phyloP scores from a whole-genome alignment of 2,888 invertebrate genomes.

The Drosophila paramelanica region DNA sequence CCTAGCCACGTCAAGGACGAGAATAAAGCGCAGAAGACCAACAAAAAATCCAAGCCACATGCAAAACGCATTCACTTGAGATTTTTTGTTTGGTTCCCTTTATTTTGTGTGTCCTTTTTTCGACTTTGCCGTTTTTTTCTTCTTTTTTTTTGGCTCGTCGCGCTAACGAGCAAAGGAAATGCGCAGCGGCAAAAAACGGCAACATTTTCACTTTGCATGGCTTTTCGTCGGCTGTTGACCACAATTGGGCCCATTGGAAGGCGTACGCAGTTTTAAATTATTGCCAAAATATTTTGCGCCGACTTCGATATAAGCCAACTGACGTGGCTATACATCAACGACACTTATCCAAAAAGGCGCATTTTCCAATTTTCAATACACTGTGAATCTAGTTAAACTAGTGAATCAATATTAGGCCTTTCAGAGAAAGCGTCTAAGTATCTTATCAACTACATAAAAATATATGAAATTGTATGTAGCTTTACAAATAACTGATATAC shows the following conservation, averaged over 20 bases:
- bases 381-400: neutral
- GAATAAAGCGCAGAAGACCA: conserved; percentile 41
- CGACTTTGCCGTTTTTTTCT: conserved; percentile 14
- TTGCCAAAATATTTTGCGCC: conserved; percentile 59
- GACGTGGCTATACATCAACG: conserved; percentile 56
- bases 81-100: conserved; percentile 10
- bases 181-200: conserved; percentile 5
- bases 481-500: too few relatives aligned
- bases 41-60: conserved; percentile 65
- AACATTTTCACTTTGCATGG: conserved; percentile 33
- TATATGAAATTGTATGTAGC: too few relatives aligned
- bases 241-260: conserved; percentile 45
- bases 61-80: conserved; percentile 68
- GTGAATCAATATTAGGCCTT: neutral
- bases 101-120: neutral
- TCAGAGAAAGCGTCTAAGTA: neutral
- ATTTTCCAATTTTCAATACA: conserved; percentile 19
- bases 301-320: conserved; percentile 52
- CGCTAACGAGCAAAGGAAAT: conserved; percentile 48
- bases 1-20: conserved; percentile 59
- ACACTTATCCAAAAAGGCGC: conserved; percentile 48
- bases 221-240: conserved; percentile 41
- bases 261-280: conserved; percentile 50
- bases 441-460: neutral
- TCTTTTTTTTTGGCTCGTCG: conserved; percentile 11